phyloP scores from a whole-genome alignment of 2,888 invertebrate species.

The Amiota minor region DNA sequence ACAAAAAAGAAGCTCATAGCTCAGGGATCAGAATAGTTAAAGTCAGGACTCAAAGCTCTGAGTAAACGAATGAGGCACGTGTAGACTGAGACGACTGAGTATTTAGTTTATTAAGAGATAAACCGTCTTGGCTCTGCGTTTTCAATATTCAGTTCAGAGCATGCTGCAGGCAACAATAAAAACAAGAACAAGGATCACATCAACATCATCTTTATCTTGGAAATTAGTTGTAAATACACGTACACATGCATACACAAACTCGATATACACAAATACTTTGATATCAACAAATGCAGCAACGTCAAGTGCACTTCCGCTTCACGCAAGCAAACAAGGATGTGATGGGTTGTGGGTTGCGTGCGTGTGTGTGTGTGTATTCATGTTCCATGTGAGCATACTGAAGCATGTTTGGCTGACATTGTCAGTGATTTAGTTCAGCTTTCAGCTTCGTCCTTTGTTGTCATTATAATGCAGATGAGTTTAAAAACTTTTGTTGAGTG shows the following conservation, averaged over 20 bases:
- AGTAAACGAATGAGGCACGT: no score
- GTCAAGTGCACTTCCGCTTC: conserved; percentile 29
- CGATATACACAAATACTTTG: neutral
- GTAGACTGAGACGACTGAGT: no score
- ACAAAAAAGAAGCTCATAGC: no score
- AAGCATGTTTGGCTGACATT: conserved; percentile 2
- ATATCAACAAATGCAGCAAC: conserved; percentile 11
- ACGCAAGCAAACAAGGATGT: conserved; percentile 1
- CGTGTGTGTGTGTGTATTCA: neutral
- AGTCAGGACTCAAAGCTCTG: no score
- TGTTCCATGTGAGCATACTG: neutral
- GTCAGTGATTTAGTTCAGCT: conserved; percentile 20
- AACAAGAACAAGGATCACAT: no score
- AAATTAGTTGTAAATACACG: conserved; percentile 19
- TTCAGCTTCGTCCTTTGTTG: conserved; percentile 13
- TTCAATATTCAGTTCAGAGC: no score
- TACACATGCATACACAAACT: conserved; percentile 13
- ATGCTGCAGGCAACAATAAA: no score
- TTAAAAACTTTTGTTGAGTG: conserved; percentile 42
- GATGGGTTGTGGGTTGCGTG: neutral
- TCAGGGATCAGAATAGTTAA: no score
- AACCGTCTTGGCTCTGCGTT: no score
- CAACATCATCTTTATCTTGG: no score
- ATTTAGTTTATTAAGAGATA: no score
- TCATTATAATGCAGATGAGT: conserved; percentile 49